Percentiles rank a stretch among this genome's conserved stretches.
These are phyloP conservation scores for Apis laboriosa DNA, from an alignment of 1,140 invertebrate species.

Conservation along the genomic window DNA sequence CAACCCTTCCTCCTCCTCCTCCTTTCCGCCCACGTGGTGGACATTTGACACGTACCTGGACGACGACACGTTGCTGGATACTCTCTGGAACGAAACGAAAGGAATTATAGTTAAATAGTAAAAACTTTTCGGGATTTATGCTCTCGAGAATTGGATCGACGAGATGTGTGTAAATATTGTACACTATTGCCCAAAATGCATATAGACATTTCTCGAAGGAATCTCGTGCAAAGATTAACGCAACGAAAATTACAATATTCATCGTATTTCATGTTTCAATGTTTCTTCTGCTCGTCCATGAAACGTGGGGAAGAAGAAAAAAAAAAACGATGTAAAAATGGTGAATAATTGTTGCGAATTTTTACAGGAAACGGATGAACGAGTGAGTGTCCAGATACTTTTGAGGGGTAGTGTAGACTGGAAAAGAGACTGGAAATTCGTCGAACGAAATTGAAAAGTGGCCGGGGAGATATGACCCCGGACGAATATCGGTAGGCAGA, in stretches of 20 bases:
- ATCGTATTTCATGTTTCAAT: neutral
- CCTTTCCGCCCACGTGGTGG: constrained; percentile 18
- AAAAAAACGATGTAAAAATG: no score
- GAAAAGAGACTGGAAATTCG: constrained; percentile 28
- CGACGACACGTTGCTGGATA: constrained; percentile 3
- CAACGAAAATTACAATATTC: no score
- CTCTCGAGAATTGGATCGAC: constrained; percentile 44
- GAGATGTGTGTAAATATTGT: constrained; percentile 19
- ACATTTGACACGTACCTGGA: constrained; percentile 3
- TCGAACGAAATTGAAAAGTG: constrained; percentile 74
- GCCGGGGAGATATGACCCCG: constrained; percentile 57
- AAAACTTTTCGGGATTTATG: constrained; percentile 71
- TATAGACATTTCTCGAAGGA: no score
- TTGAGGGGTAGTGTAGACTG: no score
- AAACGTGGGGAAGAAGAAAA: neutral
- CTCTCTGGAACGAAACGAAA: neutral
- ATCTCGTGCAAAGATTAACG: no score
- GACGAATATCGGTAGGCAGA: constrained; percentile 62
- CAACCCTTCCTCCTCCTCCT: constrained; percentile 17
- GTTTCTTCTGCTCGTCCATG: no score
- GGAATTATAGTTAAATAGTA: constrained; percentile 71
- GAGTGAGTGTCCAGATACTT: no score
- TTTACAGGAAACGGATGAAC: no score
- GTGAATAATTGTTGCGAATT: no score
- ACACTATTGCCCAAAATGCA: neutral